Base-by-base conservation (phyloP, 23 tunicate species). In the Clavelina lepadiformis region DNA sequence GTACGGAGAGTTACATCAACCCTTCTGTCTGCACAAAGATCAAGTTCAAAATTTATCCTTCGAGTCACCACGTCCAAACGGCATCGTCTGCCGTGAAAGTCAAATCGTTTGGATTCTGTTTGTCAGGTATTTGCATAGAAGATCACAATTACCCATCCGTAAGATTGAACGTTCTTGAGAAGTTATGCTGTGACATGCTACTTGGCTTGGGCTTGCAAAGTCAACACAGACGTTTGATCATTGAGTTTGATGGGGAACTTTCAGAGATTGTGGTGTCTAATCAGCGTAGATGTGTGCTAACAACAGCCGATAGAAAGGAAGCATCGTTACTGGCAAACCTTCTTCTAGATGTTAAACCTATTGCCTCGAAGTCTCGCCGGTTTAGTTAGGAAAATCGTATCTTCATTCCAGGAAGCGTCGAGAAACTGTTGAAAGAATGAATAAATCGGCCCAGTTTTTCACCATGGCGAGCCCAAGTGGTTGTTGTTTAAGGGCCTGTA, bases 391-490 rank as follows among this genome's bases (percentile, higher is more conserved):
- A 44, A 44, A 18, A 44, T 18, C 13, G 18, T 11, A 18, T 18
- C 13, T 44, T 44, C 50, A 44, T 44, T 44, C 13, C 13, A 18
- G 50, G 18, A 44, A 44, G 18, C 50, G 18, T 44, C 50, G 50
- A 44, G 15, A 44, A 44, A 18, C 18, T 44, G 18, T 18, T 44
- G 50, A 44, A 44, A 18, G 50, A 44, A 44, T 13, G 50, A 44
- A 44, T 44, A 11, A 44, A 11, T 44, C 50, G 18, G 18, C 50
- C 50, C 15, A 44, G 50, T 18, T 44, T 18, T 11, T 44, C 50
- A 11, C 50, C 50, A 44, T 44, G 50, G 50, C 50, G 50, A 18
- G 50, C 50, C 13, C 50, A 44, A 18, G 50, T 44, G 50, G 50
- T 44, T 13, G 50, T 44, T 44, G 50, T n/a, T n/a, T n/a, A n/a